Evolutionary conservation across 2,113 vertebrate genomes (phyloP), one percentile per base, ranked within the genome.

Genomic region (Campylorhamphus procurvoides): DNA sequence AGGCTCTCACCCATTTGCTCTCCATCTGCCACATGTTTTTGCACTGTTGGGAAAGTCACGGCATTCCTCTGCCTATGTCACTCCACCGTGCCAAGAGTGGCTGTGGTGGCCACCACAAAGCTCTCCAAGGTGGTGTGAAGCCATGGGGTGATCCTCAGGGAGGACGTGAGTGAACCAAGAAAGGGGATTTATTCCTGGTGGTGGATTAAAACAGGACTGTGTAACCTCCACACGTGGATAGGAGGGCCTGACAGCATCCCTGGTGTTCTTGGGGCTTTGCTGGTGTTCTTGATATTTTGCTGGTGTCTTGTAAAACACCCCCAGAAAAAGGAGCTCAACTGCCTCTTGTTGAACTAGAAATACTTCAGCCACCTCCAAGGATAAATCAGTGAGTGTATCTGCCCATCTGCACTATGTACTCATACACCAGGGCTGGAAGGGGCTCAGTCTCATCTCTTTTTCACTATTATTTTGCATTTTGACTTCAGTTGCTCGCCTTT

Each of bases 231-330:
- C 7, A 11, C 9, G 4, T 0, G 1, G 44, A 3, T 13, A 39
- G 31, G 31, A 44, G 18, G 53, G 25, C 7, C 17, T 0, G 7
- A 12, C 0, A 0, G 6, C 1, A 1, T 58, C 64, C 47, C 24
- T 31, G 46, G 37, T 25, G 49, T 12, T 50, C 24, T 14, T 25
- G 49, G 24, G 49, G 49, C 24, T 50, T 50, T 25, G 49, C 49
- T 22, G 20, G 8, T 66, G 60, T 49, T 33, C 15, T 35, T 39
- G 29, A 77, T 15, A 15, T 5, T 3, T 52, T 77, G 29, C 28
- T 93, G 50, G 9, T 68, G 59, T 40, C 9, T 44, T 56, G 6
- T 16, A 14, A 24, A 52, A 12, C 19, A 9, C 18, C 1, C 2
- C 25, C 18, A 58, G 67, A 56, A 64, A 49, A 72, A 27, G 35